Percentiles rank a stretch among this genome's conserved stretches.
These are phyloP conservation scores for Hassar affinis DNA, from an alignment of 2,113 vertebrate genomes.

Conservation along the genomic window DNA sequence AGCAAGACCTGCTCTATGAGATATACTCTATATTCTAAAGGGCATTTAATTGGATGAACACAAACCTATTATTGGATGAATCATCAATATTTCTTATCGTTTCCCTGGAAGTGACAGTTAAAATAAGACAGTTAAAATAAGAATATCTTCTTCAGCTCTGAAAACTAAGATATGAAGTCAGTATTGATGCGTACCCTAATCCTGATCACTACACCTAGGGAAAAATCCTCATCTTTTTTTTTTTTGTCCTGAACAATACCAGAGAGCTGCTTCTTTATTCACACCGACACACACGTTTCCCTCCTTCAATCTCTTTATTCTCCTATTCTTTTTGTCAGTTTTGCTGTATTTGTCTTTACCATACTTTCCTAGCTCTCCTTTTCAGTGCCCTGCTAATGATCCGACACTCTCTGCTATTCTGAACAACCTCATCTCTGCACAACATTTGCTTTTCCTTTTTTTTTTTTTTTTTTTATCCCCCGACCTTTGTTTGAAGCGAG, in stretches of 20 bases:
- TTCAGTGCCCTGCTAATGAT: background rate
- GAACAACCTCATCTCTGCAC: slow-evolving; percentile 10
- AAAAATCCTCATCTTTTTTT: background rate
- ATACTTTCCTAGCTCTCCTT: background rate
- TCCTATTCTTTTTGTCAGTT: background rate
- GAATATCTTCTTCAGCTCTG: background rate
- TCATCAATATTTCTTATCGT: background rate
- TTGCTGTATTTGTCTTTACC: background rate
- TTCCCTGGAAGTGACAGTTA: background rate
- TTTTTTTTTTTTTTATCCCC: background rate
- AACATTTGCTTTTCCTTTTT: slow-evolving; percentile 18
- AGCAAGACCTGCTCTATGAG: background rate
- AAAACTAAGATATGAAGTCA: background rate
- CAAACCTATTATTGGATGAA: background rate
- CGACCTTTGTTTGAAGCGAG: slow-evolving; percentile 51
- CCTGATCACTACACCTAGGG: background rate
- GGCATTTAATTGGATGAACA: background rate
- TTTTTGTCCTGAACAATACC: background rate
- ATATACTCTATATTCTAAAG: background rate
- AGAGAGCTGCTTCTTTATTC: background rate
- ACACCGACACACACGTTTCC: background rate
- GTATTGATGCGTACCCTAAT: background rate
- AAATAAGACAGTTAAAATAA: background rate
- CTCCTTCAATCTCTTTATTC: background rate
- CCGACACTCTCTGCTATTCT: background rate